Conservation (phyloP, 2,888 invertebrate species). For the Aphidius colemani region DNA sequence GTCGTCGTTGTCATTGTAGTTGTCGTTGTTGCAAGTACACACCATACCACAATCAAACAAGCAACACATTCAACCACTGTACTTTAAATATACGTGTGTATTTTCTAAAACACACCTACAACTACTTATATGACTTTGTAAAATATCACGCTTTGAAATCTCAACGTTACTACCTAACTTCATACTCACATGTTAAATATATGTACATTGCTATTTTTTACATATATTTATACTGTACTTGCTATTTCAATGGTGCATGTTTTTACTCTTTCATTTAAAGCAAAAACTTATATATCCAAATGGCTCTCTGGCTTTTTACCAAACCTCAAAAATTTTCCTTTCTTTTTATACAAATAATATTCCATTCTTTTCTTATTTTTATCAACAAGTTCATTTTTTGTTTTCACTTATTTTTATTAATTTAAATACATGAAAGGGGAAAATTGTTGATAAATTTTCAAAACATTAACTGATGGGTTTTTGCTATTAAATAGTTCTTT, state of each 20-base stretch:
- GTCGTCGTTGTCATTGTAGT: constrained; percentile 39
- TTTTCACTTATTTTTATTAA: no score
- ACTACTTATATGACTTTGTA: constrained; percentile 27
- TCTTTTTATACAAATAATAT: no score
- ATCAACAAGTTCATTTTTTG: no score
- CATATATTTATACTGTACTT: constrained; percentile 14
- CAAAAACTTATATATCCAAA: constrained; percentile 1
- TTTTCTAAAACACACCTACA: constrained; percentile 3
- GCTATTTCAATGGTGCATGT: constrained; percentile 12
- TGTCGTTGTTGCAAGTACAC: constrained; percentile 18
- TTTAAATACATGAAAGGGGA: no score
- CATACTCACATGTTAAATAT: no score
- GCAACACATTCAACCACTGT: neutral
- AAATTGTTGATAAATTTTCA: no score
- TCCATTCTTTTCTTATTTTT: no score
- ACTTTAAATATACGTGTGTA: no score
- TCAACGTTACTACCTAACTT: constrained; percentile 13
- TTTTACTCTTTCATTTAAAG: constrained; percentile 22
- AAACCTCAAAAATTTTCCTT: no score
- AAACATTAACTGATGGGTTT: no score
- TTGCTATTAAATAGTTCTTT: no score
- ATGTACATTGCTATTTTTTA: neutral
- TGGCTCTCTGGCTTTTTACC: neutral
- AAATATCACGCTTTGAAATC: constrained; percentile 40
- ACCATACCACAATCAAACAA: constrained; percentile 24